Evolutionary conservation across 1,140 invertebrate species (phyloP).

Genomic region (Acromyrmex charruanus): DNA sequence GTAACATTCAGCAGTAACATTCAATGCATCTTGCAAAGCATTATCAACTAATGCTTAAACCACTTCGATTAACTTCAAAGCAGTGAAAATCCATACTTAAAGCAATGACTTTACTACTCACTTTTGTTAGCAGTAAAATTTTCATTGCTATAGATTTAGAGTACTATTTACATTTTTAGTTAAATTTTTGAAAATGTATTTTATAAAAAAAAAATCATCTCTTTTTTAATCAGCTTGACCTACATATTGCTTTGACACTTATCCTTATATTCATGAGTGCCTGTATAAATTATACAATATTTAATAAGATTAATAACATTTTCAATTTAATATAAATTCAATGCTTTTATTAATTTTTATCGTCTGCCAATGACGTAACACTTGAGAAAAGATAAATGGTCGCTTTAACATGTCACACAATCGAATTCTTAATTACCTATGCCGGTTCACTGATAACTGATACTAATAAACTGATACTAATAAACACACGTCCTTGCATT

Average conservation of each 20-base stretch:
- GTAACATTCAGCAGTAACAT: too few species aligned
- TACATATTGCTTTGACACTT: neutral
- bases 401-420: neutral
- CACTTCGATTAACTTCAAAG: too few species aligned
- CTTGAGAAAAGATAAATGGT: neutral
- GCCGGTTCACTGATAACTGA: slow-evolving; percentile 13
- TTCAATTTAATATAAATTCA: neutral
- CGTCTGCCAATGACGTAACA: neutral
- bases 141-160: too few species aligned
- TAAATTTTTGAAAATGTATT: neutral
- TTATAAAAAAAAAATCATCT: neutral
- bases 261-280: neutral
- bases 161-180: neutral
- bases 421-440: slow-evolving; percentile 27
- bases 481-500: slow-evolving; percentile 15
- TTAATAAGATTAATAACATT: neutral
- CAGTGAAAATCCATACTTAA: too few species aligned
- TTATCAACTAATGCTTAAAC: too few species aligned
- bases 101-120: too few species aligned
- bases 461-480: slow-evolving; percentile 40
- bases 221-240: neutral
- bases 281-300: slow-evolving; percentile 1
- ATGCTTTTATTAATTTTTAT: neutral
- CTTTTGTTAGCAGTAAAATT: too few species aligned
- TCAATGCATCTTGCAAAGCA: too few species aligned